Conservation (phyloP, 2,888 invertebrate genomes). For the Scelioninae gen. 2 region DNA sequence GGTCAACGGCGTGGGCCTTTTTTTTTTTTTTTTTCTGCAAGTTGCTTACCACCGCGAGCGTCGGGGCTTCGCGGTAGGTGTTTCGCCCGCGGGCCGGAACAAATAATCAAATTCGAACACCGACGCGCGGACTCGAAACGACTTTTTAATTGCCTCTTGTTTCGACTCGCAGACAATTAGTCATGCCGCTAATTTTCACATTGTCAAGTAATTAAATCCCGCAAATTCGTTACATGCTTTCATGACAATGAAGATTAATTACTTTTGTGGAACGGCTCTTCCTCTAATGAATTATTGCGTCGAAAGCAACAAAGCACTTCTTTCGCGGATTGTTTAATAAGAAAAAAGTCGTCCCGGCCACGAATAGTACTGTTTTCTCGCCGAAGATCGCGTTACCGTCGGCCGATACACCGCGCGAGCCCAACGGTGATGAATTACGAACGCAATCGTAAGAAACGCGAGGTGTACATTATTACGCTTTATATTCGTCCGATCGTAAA, state of each 20-base stretch:
- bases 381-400: background rate
- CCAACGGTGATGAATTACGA: constrained; percentile 13
- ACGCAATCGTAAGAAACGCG: constrained; percentile 1
- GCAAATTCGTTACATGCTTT: constrained; percentile 48
- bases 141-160: constrained; percentile 42
- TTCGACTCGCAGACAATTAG: constrained; percentile 42
- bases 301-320: constrained; percentile 22
- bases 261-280: constrained; percentile 22
- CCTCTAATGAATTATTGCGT: constrained; percentile 28
- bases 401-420: background rate
- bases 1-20: constrained; percentile 1
- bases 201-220: constrained; percentile 53
- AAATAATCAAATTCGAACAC: constrained; percentile 12
- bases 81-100: too few species aligned
- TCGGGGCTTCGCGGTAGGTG: background rate
- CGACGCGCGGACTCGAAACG: constrained; percentile 7
- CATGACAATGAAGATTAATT: constrained; percentile 43
- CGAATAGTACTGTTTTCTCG: background rate
- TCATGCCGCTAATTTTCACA: constrained; percentile 49
- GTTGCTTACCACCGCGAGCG: background rate
- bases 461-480: constrained; percentile 3
- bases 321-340: constrained; percentile 12
- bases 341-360: constrained; percentile 2
- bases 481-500: constrained; percentile 12
- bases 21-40: background rate